Evolutionary conservation across 2,113 vertebrate species (phyloP).

Genomic region (Naja naja): DNA sequence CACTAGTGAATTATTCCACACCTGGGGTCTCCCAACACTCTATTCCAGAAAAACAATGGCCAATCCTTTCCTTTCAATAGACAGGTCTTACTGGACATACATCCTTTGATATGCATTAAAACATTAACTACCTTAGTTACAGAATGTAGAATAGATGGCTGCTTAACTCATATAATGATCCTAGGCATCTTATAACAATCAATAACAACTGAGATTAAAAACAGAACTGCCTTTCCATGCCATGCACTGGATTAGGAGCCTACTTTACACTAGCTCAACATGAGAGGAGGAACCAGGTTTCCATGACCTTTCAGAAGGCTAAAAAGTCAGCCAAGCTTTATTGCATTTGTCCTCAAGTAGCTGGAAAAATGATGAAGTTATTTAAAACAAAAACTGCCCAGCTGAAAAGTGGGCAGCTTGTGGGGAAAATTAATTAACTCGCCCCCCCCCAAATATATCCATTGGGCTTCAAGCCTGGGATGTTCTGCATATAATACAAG

Average conservation of each 20-base stretch:
- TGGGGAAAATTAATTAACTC: neutral
- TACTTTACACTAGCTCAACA: neutral
- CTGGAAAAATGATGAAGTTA: neutral
- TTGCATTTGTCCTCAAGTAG: neutral
- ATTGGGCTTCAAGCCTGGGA: neutral
- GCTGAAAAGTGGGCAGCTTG: neutral
- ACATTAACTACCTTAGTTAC: neutral
- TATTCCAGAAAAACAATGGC: neutral
- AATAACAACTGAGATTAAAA: neutral
- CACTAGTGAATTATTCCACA: neutral
- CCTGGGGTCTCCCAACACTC: neutral
- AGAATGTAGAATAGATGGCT: neutral
- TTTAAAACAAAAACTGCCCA: neutral
- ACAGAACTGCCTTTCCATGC: neutral
- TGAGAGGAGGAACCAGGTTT: neutral
- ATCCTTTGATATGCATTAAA: neutral
- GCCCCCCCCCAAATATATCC: neutral
- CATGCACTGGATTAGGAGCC: neutral
- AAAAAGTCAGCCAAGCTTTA: neutral
- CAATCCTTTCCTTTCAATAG: neutral
- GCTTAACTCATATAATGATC: neutral
- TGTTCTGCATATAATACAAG: neutral
- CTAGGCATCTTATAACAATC: neutral
- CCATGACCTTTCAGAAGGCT: neutral
- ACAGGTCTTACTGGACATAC: neutral